Percentiles rank a stretch among this genome's conserved stretches.
Conservation (phyloP, 2,797 vertebrate species). For the Danio tinwini region DNA sequence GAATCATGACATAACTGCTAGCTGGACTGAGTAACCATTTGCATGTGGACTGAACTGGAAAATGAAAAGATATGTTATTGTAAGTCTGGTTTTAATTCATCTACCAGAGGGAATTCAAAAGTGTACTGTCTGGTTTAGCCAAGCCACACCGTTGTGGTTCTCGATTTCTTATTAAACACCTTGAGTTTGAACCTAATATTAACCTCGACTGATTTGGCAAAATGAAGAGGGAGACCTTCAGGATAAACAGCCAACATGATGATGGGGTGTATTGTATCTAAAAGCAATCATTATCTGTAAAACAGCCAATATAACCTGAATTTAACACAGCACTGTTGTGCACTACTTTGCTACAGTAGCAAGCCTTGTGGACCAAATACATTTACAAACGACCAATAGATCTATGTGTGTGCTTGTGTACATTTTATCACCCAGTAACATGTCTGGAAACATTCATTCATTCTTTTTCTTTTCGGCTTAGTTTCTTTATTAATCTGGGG, state of each 20-base stretch:
- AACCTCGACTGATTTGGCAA: not conserved
- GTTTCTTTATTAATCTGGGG: too few relatives aligned
- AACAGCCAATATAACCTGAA: constrained; percentile 28
- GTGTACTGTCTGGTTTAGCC: not conserved
- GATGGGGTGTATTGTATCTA: constrained; percentile 62
- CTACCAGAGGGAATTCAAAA: not conserved
- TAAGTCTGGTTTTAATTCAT: not conserved
- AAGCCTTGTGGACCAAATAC: not conserved
- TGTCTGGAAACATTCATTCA: too few relatives aligned
- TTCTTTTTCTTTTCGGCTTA: too few relatives aligned
- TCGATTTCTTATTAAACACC: not conserved
- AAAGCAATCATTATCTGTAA: constrained; percentile 45
- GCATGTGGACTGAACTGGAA: not conserved
- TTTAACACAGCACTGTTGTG: constrained; percentile 24
- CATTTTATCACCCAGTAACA: too few relatives aligned
- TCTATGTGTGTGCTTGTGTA: too few relatives aligned
- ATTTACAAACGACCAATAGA: not conserved
- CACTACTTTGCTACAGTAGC: not conserved
- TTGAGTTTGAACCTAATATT: not conserved
- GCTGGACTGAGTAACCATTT: not conserved
- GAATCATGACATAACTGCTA: not conserved
- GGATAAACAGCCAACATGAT: constrained; percentile 59
- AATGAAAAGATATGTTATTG: not conserved
- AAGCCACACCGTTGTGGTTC: not conserved
- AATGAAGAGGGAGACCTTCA: not conserved